These are phyloP conservation scores for Ptychadena robeensis DNA, from an alignment of 2,797 vertebrate species.

Conservation along the genomic window DNA sequence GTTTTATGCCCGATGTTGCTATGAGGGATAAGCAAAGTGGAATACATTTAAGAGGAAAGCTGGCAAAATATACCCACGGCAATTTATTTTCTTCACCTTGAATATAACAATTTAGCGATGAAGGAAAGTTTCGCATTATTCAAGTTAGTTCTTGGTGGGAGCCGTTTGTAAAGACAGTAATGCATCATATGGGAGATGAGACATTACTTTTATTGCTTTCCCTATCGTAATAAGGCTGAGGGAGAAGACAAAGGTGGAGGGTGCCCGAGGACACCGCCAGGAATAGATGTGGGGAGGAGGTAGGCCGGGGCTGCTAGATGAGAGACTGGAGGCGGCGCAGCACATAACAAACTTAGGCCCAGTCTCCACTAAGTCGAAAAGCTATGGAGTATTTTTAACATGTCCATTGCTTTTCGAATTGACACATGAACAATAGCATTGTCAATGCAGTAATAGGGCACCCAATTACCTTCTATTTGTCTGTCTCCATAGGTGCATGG, in stretches of 20 bases:
- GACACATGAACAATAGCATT: too few relatives aligned
- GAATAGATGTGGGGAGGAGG: neutral
- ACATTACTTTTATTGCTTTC: neutral
- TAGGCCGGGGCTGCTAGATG: neutral
- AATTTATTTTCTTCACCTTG: constrained; percentile 22
- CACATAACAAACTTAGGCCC: too few relatives aligned
- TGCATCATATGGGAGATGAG: constrained; percentile 24
- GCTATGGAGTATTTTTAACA: too few relatives aligned
- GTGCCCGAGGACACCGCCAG: neutral
- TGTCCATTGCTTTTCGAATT: too few relatives aligned
- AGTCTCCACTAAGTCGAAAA: too few relatives aligned
- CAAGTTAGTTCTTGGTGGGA: constrained; percentile 35
- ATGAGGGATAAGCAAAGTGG: constrained; percentile 26
- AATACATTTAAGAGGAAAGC: constrained; percentile 51
- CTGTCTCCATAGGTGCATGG: too few relatives aligned
- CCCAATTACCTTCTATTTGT: too few relatives aligned
- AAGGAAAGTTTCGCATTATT: constrained; percentile 14
- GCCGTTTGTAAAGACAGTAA: constrained; percentile 38
- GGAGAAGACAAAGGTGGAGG: neutral
- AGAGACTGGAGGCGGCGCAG: neutral
- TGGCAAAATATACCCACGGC: constrained; percentile 9
- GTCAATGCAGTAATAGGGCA: too few relatives aligned
- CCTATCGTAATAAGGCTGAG: neutral
- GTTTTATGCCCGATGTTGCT: constrained; percentile 17
- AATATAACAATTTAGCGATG: constrained; percentile 5